Percentiles rank a stretch among this genome's conserved stretches.
phyloP scores from a whole-genome alignment of 2,888 invertebrate species.

The Ophonus ardosiacus region DNA sequence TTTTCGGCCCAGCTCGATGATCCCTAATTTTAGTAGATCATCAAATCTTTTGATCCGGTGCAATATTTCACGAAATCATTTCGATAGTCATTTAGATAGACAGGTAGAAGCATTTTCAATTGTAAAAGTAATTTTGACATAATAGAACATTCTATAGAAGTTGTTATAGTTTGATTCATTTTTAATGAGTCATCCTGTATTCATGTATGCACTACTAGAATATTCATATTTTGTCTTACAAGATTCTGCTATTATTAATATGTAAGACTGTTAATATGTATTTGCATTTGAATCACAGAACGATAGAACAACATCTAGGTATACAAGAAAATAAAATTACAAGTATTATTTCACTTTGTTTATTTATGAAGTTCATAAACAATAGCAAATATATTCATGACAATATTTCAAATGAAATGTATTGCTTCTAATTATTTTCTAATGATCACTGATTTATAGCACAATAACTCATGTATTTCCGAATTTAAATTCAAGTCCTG shows the following conservation, averaged over 20 bases:
- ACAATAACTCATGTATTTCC: slow-evolving; percentile 17
- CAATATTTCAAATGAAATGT: slow-evolving; percentile 6
- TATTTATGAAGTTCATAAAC: background rate
- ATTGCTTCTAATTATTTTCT: slow-evolving; percentile 30
- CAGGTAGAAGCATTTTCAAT: background rate
- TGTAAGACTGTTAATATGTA: slow-evolving; percentile 9
- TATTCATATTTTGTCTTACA: slow-evolving; percentile 6
- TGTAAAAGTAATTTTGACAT: background rate
- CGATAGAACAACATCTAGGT: background rate
- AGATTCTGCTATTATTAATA: slow-evolving; percentile 4
- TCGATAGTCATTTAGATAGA: too few species aligned
- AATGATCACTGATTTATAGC: slow-evolving; percentile 30
- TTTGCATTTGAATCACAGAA: background rate
- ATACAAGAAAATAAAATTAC: background rate
- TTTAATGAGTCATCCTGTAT: background rate
- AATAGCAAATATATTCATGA: slow-evolving; percentile 10
- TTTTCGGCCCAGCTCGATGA: too few species aligned
- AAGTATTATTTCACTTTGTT: background rate
- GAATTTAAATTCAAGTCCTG: background rate
- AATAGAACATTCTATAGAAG: background rate
- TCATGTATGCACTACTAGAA: slow-evolving; percentile 17
- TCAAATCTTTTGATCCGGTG: too few species aligned
- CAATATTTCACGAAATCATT: too few species aligned
- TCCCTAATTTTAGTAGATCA: too few species aligned
- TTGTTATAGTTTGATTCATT: background rate